Evolutionary conservation across 2,888 invertebrate genomes (phyloP), one percentile per base, ranked within the genome.

Genomic region (Tuberolachnus salignus): DNA sequence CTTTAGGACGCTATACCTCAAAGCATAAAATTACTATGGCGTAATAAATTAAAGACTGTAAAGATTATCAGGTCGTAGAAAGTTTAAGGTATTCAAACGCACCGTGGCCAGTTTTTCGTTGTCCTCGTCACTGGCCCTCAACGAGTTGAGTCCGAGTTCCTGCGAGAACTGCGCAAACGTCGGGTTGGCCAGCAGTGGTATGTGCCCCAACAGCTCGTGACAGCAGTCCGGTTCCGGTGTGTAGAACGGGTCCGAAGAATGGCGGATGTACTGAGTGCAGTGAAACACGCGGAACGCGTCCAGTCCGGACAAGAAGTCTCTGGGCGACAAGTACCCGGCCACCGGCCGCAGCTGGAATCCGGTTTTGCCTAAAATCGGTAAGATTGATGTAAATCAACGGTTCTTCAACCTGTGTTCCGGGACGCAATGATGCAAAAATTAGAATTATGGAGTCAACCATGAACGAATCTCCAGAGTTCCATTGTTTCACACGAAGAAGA

Each of bases 251-350:
- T 95, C 94, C 86, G 97, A 97, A 83, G 93, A 91, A 87, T 99
- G 99, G 81, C 99, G 92, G 82, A 99, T 95, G 87, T 99, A 99
- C 88, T 99, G 99, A 59, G 99, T 99, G 86, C 98, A 98, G 87
- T 99, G 99, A 91, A 99, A 99, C 83, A 99, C 95, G 83, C 99
- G 91, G 91, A 98, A 99, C 21, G 99, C 98, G n/a, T n/a, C n/a
- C 82, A 99, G 89, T 66, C 98, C 98, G 51, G 99, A 96, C 80
- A 99, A 89, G 88, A 99, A 99, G 86, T 99, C 99, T 71, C 99
- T 90, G 51, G 99, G 97, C 0, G 98, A 97, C 82, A 99, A 89
- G 4, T 99, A 90, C 69, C 99, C 99, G 66, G 99, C 98, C 1
- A 98, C 99, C 0, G 99, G 99, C 82, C 99, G 91, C 75, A 99